A percentile compares a stretch with the other conserved stretches of the same genome.
Evolutionary conservation across 2,888 invertebrate genomes (phyloP).

Genomic region (Miltochrista miniata): DNA sequence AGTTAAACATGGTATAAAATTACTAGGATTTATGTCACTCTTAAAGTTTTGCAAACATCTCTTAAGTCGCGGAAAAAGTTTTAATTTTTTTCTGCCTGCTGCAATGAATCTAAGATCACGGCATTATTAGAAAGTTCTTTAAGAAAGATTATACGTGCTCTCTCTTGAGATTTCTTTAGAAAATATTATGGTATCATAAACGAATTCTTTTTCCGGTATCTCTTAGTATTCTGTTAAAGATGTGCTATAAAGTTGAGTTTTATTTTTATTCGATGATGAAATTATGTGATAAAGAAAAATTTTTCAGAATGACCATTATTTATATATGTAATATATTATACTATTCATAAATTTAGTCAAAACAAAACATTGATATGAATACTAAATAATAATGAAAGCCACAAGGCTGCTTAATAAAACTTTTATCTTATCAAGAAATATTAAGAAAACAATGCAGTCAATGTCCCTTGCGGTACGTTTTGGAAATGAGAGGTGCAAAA

Average conservation of each 20-base stretch:
- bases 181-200: constrained; percentile 52
- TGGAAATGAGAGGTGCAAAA: constrained; percentile 24
- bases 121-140: constrained; percentile 73
- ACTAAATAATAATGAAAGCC: no score
- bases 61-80: constrained; percentile 55
- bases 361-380: no score
- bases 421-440: no score
- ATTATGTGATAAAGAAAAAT: no score
- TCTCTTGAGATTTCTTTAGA: constrained; percentile 46
- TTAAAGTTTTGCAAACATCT: constrained; percentile 66
- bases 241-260: no score
- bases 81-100: constrained; percentile 67
- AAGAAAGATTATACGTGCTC: constrained; percentile 57
- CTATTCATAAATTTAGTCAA: no score
- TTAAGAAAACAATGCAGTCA: constrained; percentile 34
- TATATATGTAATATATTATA: no score
- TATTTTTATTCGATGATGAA: no score
- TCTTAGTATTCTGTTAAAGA: no score
- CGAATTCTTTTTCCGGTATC: constrained; percentile 31
- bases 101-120: constrained; percentile 71
- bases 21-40: constrained; percentile 67
- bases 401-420: no score
- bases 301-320: no score
- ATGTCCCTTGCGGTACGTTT: constrained; percentile 34
- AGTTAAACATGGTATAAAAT: constrained; percentile 51